Percentiles rank a stretch among this genome's conserved stretches.
Evolutionary conservation across 2,113 vertebrate species (phyloP).

Genomic region (Oncorhynchus masou): DNA sequence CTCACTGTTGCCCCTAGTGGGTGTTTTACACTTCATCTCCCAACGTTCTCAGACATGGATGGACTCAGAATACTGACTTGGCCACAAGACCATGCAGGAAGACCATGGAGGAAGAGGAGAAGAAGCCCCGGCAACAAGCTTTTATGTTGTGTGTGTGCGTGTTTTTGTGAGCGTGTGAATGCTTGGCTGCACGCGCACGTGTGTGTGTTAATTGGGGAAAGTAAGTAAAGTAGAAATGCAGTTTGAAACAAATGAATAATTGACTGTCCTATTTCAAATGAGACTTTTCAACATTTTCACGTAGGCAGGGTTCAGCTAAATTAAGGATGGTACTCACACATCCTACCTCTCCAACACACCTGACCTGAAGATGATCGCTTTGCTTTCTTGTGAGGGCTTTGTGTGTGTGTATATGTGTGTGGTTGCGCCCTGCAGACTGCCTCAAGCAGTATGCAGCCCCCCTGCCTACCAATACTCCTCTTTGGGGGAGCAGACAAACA

Average conservation of each 20-base stretch:
- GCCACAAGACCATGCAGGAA: constrained; percentile 6
- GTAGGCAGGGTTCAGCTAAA: too few relatives aligned
- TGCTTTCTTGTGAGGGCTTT: too few relatives aligned
- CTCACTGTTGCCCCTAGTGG: too few relatives aligned
- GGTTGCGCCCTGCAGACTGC: neutral
- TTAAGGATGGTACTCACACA: too few relatives aligned
- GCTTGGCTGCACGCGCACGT: constrained; percentile 4
- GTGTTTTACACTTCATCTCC: too few relatives aligned
- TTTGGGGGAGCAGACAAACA: neutral
- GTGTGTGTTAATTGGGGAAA: constrained; percentile 30
- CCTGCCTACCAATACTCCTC: neutral
- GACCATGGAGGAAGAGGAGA: constrained; percentile 48
- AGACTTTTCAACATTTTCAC: neutral
- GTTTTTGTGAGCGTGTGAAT: constrained; percentile 13
- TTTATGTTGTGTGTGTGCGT: constrained; percentile 1
- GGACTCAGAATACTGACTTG: too few relatives aligned
- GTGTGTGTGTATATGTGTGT: neutral
- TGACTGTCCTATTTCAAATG: neutral
- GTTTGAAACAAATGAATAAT: neutral
- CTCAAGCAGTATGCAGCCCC: neutral
- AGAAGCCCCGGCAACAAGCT: constrained; percentile 43
- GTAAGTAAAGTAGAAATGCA: constrained; percentile 34
- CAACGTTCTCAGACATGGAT: too few relatives aligned
- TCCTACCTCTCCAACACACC: too few relatives aligned
- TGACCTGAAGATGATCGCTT: too few relatives aligned